Conservation (phyloP, 2,888 invertebrate genomes). For the Colletes collaris region DNA sequence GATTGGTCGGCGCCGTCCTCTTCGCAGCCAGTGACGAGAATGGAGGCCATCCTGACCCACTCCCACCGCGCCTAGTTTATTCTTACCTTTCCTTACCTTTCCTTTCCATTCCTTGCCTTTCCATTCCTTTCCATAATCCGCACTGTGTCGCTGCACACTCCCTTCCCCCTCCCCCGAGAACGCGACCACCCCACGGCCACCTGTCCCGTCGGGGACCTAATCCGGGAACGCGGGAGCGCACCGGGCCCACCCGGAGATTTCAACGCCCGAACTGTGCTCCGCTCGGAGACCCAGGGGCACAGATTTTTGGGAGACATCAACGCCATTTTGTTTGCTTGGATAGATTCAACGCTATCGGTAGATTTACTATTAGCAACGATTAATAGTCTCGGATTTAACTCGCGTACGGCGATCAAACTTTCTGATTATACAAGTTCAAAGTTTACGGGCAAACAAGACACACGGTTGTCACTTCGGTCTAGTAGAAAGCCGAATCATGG, state of each 20-base stretch:
- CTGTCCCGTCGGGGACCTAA: constrained; percentile 33
- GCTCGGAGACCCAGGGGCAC: too few species aligned
- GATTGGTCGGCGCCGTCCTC: constrained; percentile 75
- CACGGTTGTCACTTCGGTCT: too few species aligned
- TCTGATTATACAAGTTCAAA: too few species aligned
- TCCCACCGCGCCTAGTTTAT: constrained; percentile 75
- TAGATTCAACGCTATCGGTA: too few species aligned
- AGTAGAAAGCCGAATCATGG: too few species aligned
- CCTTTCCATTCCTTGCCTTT: constrained; percentile 61
- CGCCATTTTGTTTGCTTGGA: too few species aligned
- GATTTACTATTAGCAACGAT: too few species aligned
- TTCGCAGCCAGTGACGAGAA: constrained; percentile 77
- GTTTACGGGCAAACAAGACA: too few species aligned
- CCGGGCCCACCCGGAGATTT: not conserved
- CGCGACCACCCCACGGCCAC: constrained; percentile 43
- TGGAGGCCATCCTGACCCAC: constrained; percentile 77
- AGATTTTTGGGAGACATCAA: too few species aligned
- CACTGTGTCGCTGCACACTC: constrained; percentile 46
- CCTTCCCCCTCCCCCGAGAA: constrained; percentile 31
- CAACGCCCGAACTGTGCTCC: not conserved
- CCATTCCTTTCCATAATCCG: constrained; percentile 58
- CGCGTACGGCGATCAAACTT: too few species aligned
- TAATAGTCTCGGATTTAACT: too few species aligned
- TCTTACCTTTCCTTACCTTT: constrained; percentile 71
- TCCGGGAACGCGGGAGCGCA: constrained; percentile 19